Evolutionary conservation across 2,797 vertebrate species (phyloP), one percentile per base, ranked within the genome.

Genomic region (Neomorphus geoffroyi): DNA sequence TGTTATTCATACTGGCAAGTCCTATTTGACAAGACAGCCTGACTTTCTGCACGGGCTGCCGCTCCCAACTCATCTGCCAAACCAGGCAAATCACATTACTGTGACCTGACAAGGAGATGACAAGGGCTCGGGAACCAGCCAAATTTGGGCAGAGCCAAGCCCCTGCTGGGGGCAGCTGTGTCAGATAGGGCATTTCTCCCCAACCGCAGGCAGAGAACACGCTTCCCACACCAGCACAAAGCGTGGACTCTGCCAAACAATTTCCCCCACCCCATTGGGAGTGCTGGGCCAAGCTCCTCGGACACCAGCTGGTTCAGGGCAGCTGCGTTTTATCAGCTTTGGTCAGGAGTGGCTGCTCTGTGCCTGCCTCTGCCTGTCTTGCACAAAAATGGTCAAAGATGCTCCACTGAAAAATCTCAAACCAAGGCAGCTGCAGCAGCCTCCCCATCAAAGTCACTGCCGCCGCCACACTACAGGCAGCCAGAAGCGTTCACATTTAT

Each of bases 301-400:
- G 83, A 41, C 88, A 94, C 61, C 88, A 73, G 84, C 91, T 89
- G 95, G 45, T 86, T 66, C n/a, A 3, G 57, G 69, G 73, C 92
- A 93, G 93, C 80, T 79, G 78, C 3, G 21, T 62, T 35, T 33
- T 75, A 46, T 54, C 70, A 58, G 86, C 69, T 88, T 35, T 70
- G 4, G 84, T 53, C 41, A 5, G 61, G 28, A 71, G 65, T 0
- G 21, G 65, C 80, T 32, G 35, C 86, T 82, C 48, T 7, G 30
- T 6, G 9, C 1, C 0, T 70, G 80, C 60, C n/a, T 45, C 90
- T 39, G 61, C 27, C 72, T 2, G 3, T 24, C 75, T 57, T 6
- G 24, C 57, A 80, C 85, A 94, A 79, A 93, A 86, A 72, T 43
- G 77, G 77, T 48, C 69, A 73, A 35, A 57, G 88, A 88, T 67